Percentiles rank a stretch among this genome's conserved stretches.
Conservation (phyloP, 2,113 vertebrate genomes). For the Callithrix jacchus region DNA sequence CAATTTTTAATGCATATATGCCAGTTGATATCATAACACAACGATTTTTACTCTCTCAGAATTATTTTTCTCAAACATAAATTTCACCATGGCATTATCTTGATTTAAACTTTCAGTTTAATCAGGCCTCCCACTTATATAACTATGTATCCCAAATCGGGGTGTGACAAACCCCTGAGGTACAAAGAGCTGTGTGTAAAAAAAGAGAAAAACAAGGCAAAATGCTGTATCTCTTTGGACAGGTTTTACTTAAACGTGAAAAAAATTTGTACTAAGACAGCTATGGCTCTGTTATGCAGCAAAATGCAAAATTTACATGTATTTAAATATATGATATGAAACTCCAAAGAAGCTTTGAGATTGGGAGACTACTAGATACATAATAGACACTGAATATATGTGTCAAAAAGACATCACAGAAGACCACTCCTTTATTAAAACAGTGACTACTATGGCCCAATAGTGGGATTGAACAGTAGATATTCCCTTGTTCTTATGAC, state of each 20-base stretch:
- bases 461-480: background rate
- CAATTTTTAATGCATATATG: background rate
- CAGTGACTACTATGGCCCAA: background rate
- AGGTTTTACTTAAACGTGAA: constrained; percentile 27
- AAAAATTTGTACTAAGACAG: constrained; percentile 20
- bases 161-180: background rate
- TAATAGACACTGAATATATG: background rate
- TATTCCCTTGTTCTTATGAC: background rate
- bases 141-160: background rate
- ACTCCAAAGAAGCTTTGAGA: background rate
- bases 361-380: background rate
- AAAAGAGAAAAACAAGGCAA: background rate
- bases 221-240: background rate
- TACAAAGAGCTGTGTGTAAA: background rate
- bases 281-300: background rate
- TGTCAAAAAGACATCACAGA: background rate
- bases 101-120: background rate
- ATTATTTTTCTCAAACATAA: constrained; percentile 8
- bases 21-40: background rate
- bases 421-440: background rate
- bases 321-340: background rate
- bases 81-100: background rate
- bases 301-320: background rate
- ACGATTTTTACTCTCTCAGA: background rate
- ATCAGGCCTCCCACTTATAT: background rate